Conservation (phyloP, 2,888 invertebrate species). For the Ecliptopera silaceata region DNA sequence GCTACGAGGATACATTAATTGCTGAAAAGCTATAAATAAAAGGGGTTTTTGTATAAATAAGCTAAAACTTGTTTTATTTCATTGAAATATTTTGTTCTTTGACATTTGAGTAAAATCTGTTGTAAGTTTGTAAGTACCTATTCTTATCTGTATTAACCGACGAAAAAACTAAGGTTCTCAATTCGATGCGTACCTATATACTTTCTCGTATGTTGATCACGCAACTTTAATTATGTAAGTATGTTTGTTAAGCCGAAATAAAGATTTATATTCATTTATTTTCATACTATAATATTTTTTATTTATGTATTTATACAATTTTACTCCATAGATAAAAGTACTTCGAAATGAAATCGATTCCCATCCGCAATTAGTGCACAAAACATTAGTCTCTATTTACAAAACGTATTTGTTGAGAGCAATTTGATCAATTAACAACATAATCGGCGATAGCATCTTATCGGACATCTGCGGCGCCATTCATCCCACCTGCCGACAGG, state of each 20-base stretch:
- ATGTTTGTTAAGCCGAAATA: no score
- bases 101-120: no score
- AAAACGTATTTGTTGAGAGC: conserved; percentile 26
- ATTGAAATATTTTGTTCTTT: no score
- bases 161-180: no score
- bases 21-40: background rate
- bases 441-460: conserved; percentile 28
- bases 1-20: background rate
- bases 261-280: no score
- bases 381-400: conserved; percentile 5
- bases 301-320: background rate
- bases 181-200: no score
- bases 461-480: conserved; percentile 26
- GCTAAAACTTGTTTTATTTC: no score
- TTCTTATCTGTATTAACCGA: no score
- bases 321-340: background rate
- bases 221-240: no score
- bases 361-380: conserved; percentile 2
- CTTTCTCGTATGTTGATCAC: no score
- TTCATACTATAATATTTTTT: no score
- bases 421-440: conserved; percentile 36
- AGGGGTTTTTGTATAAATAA: background rate
- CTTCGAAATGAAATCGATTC: background rate
- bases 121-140: no score
- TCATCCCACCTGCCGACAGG: conserved; percentile 23